A percentile compares a stretch with the other conserved stretches of the same genome.
Conservation (phyloP, 2,888 invertebrate genomes). For the Troides aeacus region DNA sequence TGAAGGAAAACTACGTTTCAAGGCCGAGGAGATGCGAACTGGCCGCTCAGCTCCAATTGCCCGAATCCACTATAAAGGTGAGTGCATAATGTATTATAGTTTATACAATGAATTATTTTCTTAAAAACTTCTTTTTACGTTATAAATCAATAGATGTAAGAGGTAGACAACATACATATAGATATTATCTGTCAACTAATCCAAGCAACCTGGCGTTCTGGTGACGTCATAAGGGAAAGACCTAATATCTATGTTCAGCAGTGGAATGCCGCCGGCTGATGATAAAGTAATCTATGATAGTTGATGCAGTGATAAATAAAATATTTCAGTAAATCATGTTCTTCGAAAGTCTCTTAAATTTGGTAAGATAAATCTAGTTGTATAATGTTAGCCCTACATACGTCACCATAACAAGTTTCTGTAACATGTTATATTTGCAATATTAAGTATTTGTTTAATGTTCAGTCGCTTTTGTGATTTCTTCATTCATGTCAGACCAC, state of each 20-base stretch:
- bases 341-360: background rate
- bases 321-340: no score
- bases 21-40: conserved; percentile 96
- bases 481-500: conserved; percentile 37
- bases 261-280: no score
- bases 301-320: no score
- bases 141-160: no score
- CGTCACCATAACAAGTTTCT: background rate
- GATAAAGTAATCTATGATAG: no score
- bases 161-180: no score
- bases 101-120: no score
- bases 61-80: conserved; percentile 99
- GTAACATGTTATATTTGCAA: background rate
- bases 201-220: no score
- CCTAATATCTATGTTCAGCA: no score
- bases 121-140: no score
- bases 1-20: conserved; percentile 98
- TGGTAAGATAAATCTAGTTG: background rate
- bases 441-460: background rate
- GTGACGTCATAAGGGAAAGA: no score
- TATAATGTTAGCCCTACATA: background rate
- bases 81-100: conserved; percentile 28
- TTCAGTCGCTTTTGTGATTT: conserved; percentile 14
- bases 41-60: conserved; percentile 94
- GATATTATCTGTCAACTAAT: no score